Percentiles rank a stretch among this genome's conserved stretches.
phyloP scores from a whole-genome alignment of 2,113 vertebrate species.

The Todiramphus saurophagus region DNA sequence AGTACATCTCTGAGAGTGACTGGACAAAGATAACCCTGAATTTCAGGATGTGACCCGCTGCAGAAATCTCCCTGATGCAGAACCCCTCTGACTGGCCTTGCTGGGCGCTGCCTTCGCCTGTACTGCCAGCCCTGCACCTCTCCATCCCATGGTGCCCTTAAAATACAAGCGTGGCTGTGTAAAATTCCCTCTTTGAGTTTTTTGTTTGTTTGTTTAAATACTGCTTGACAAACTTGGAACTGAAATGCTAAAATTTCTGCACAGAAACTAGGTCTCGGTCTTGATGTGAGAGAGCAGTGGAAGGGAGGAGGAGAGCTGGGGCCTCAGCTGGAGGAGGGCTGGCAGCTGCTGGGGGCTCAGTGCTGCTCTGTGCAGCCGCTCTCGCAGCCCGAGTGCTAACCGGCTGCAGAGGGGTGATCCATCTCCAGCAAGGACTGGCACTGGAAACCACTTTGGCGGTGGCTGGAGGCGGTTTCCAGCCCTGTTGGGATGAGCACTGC shows the following conservation, averaged over 20 bases:
- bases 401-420: background rate
- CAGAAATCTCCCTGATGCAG: background rate
- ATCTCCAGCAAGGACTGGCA: background rate
- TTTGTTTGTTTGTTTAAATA: background rate
- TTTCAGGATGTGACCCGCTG: background rate
- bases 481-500: background rate
- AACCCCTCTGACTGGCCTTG: background rate
- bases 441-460: background rate
- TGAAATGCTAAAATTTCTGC: background rate
- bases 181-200: background rate
- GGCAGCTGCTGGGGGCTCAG: background rate
- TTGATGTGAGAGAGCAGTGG: background rate
- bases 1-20: background rate
- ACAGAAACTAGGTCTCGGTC: background rate
- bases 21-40: background rate
- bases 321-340: background rate
- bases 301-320: background rate
- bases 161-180: background rate
- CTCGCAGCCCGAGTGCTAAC: accelerated
- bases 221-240: background rate
- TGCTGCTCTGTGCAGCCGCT: accelerated
- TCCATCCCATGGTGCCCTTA: background rate
- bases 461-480: background rate
- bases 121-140: background rate
- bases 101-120: no score